Evolutionary conservation across 1,140 invertebrate genomes (phyloP), one percentile per base, ranked within the genome.

Genomic region (Trigoniulus corallinus): DNA sequence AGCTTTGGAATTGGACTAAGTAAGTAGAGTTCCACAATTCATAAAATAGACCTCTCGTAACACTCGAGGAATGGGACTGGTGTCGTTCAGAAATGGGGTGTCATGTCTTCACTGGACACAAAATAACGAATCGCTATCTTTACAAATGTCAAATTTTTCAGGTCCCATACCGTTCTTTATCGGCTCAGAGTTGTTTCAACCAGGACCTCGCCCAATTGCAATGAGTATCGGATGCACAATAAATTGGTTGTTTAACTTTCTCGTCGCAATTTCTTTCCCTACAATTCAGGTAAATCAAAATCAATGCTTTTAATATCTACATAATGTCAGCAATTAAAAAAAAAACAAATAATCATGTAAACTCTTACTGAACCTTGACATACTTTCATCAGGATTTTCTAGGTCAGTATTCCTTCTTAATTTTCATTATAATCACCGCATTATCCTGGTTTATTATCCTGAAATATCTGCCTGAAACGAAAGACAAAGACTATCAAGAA

Each of bases 161-260:
- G 58, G 61, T 20, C 85, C 88, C 1, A 88, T 93, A 60, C 86
- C 88, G 0, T 91, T 81, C 66, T 84, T 93, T 58, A 85, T 92
- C 59, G 85, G 82, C 13, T 54, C 69, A 64, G 91, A 95, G 71
- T 66, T 95, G 27, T 92, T 94, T 61, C 80, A 88, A 56, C 82
- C 89, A 53, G 81, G 78, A 1, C 81, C 88, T 1, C 74, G 86
- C 45, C 77, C 86, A 0, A 75, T 77, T 39, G 88, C 84, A 29
- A 91, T 92, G 79, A 80, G 86, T 45, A 72, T 92, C 53, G 86
- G 87, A 15, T 88, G 86, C 51, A 72, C 89, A 55, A 76, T 79
- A 26, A 95, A 93, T 65, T 94, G 89, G 89, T 72, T 75, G 1
- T 83, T 81, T 27, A 94, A 92, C 67, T 91, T 94, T 62, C 59